Evolutionary conservation across 2,888 invertebrate genomes (phyloP).

Genomic region (Scaptomyza cyrtandrae): DNA sequence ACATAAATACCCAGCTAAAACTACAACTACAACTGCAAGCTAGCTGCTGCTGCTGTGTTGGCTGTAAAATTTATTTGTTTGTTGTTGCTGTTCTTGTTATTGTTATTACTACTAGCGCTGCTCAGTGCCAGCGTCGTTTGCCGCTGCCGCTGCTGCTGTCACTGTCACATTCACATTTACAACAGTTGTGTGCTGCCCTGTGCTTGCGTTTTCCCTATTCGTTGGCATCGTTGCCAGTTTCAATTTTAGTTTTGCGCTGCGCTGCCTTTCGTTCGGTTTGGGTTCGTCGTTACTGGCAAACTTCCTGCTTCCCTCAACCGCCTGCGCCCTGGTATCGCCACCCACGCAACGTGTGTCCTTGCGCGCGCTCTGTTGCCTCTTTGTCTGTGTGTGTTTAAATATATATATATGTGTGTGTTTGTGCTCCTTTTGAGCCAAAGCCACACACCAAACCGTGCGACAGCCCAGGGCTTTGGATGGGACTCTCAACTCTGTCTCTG

Average conservation of each 20-base stretch:
- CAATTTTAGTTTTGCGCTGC: constrained; percentile 70
- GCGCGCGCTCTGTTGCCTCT: constrained; percentile 70
- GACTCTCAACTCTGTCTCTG: constrained; percentile 37
- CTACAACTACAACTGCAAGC: constrained; percentile 46
- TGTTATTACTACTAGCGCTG: constrained; percentile 52
- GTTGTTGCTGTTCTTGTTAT: constrained; percentile 37
- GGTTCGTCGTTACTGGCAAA: constrained; percentile 58
- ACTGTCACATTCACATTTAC: constrained; percentile 15
- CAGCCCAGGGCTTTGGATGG: constrained; percentile 58
- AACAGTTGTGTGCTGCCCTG: constrained; percentile 12
- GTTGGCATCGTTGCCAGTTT: constrained; percentile 65
- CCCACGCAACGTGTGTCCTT: constrained; percentile 73
- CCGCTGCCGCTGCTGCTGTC: constrained; percentile 40
- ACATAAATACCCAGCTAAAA: constrained; percentile 63
- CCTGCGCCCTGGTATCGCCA: constrained; percentile 21
- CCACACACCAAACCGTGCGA: constrained; percentile 53
- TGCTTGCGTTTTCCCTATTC: constrained; percentile 46
- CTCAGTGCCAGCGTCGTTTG: constrained; percentile 41
- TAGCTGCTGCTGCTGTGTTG: constrained; percentile 40
- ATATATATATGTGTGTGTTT: constrained; percentile 17
- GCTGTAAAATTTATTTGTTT: constrained; percentile 75
- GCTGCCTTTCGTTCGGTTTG: constrained; percentile 58
- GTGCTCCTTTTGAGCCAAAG: constrained; percentile 23
- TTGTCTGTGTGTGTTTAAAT: constrained; percentile 14
- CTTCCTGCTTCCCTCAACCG: constrained; percentile 16